A percentile compares a stretch with the other conserved stretches of the same genome.
phyloP scores from a whole-genome alignment of 2,797 vertebrate species.

The Antennarius maculatus region DNA sequence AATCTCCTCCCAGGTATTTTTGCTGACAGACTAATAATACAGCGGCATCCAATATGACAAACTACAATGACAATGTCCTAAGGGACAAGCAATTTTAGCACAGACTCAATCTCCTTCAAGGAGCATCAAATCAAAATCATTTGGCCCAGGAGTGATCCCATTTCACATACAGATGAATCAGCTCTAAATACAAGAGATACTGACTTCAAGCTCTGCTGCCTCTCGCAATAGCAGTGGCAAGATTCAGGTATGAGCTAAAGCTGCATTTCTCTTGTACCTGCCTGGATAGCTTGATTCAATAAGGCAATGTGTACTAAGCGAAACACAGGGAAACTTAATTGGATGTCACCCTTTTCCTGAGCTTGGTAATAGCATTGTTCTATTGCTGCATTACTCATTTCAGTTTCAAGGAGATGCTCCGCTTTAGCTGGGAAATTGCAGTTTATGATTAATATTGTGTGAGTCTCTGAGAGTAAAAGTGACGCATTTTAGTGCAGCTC shows the following conservation, averaged over 20 bases:
- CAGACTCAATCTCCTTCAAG: conserved; percentile 64
- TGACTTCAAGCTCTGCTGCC: conserved; percentile 30
- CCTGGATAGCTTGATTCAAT: conserved; percentile 66
- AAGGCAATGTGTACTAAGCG: conserved; percentile 57
- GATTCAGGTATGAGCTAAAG: conserved; percentile 61
- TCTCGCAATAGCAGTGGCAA: conserved; percentile 41
- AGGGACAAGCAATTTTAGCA: conserved; percentile 49
- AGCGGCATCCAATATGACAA: conserved; percentile 44
- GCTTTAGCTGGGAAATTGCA: conserved; percentile 65
- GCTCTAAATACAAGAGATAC: conserved; percentile 53
- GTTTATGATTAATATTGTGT: conserved; percentile 70
- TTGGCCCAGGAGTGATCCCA: conserved; percentile 62
- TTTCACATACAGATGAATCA: conserved; percentile 66
- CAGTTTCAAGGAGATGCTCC: conserved; percentile 73
- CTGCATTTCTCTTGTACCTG: conserved; percentile 49
- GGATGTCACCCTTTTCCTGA: conserved; percentile 73
- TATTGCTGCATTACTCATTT: conserved; percentile 68
- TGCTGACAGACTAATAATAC: conserved; percentile 54
- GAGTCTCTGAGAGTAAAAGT: conserved; percentile 58
- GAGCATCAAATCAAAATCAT: conserved; percentile 42
- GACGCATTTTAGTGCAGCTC: conserved; percentile 59
- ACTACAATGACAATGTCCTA: conserved; percentile 49
- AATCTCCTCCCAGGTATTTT: conserved; percentile 37
- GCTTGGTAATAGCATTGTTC: conserved; percentile 71
- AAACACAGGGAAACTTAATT: conserved; percentile 72